Evolutionary conservation across 2,888 invertebrate genomes (phyloP), one percentile per base, ranked within the genome.

Genomic region (Parelbella ahira): DNA sequence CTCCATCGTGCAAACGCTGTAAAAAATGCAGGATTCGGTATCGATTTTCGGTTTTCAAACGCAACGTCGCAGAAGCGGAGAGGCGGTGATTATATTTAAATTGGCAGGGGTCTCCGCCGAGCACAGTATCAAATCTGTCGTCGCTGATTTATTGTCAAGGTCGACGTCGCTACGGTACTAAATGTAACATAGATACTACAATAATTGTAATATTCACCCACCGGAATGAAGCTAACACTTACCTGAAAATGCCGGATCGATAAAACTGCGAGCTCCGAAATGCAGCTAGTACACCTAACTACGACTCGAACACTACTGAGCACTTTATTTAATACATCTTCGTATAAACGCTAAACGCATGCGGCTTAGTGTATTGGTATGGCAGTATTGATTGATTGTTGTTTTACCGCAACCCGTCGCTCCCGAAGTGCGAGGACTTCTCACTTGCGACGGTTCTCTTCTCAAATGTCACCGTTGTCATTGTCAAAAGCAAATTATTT

Each of bases 1-100:
- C 18, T 57, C 62, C 74, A 77, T 78, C 7, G 45, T 61, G 49
- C 8, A 24, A 6, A 34, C 3, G 20, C 41, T 39, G 20, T 34
- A 30, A 9, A 5, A 15, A 38, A 6, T 2, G 13, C 6, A 25
- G 4, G 18, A 32, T 19, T 18, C 32, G 19, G 10, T 24, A 25
- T 9, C 1, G 29, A 3, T 15, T 3, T 15, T 3, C 15, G 15
- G 15, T 15, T 15, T n/a, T n/a, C n/a, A n/a, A n/a, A n/a, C n/a
- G 15, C 23, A 29, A 43, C 23, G 43, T 36, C 28, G 29, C 15
- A 27, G 24, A 20, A 28, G 5, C 27, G 12, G n/a, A 9, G 20
- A 24, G 11, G 10, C 23, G 24, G 18, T n/a, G 33, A 41, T 41
- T 47, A 45, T 48, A 51, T 48, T 47, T 30, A 25, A 37, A 37